These are phyloP conservation scores for Cygnus olor DNA, from an alignment of 2,797 vertebrate genomes.

Conservation along the genomic window DNA sequence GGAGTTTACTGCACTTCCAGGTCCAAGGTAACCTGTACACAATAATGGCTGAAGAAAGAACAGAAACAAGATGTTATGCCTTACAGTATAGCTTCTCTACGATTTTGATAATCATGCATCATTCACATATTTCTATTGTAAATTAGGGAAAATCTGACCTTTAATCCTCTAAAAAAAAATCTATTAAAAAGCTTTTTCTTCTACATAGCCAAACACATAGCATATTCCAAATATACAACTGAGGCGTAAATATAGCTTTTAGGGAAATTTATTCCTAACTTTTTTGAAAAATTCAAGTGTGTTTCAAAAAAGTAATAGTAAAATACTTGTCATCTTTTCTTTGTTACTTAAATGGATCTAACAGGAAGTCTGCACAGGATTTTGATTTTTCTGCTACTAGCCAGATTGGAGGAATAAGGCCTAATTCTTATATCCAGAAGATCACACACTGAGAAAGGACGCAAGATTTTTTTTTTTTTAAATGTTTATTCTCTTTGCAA, in stretches of 20 bases:
- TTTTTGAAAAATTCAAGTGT: background rate
- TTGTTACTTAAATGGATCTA: background rate
- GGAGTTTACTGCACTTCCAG: slow-evolving; percentile 91
- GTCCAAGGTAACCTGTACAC: slow-evolving; percentile 97
- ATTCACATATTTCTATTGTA: background rate
- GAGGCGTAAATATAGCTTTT: background rate
- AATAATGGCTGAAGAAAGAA: slow-evolving; percentile 86
- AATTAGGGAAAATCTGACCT: background rate
- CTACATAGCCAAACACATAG: background rate
- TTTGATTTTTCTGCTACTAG: background rate
- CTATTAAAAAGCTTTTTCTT: background rate
- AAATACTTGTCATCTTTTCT: background rate
- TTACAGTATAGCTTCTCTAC: background rate
- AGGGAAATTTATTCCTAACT: background rate
- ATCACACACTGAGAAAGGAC: background rate
- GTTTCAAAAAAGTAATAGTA: background rate
- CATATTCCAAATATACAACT: background rate
- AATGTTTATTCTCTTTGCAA: background rate
- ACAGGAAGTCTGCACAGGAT: background rate
- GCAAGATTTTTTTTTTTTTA: background rate
- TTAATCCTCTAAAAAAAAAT: background rate
- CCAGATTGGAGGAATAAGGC: background rate
- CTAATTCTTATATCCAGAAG: background rate
- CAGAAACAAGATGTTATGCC: slow-evolving; percentile 12
- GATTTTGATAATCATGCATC: background rate